Evolutionary conservation across 1,140 invertebrate species (phyloP).

Genomic region (Nephotettix cincticeps): DNA sequence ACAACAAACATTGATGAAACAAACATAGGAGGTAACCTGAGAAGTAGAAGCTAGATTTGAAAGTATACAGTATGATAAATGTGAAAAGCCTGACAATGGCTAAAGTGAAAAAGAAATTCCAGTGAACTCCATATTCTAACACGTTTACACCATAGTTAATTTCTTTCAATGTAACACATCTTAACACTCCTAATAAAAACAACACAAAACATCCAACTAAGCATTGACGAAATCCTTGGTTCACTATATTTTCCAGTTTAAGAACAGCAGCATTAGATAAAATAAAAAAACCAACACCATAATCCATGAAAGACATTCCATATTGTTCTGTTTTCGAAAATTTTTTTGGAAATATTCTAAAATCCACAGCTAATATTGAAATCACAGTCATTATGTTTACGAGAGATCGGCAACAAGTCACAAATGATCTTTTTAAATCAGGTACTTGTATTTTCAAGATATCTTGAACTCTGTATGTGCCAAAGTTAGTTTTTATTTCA

Average conservation of each 20-base stretch:
- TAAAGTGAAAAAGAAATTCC: slow-evolving; percentile 96
- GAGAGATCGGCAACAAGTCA: slow-evolving; percentile 67
- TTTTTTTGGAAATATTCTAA: slow-evolving; percentile 76
- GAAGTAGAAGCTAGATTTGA: background rate
- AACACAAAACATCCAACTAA: slow-evolving; percentile 51
- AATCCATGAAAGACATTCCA: slow-evolving; percentile 93
- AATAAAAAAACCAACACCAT: slow-evolving; percentile 88
- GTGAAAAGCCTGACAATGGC: slow-evolving; percentile 77
- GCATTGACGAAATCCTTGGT: slow-evolving; percentile 35
- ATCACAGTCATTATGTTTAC: slow-evolving; percentile 75
- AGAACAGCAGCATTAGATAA: slow-evolving; percentile 64
- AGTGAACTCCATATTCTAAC: slow-evolving; percentile 92
- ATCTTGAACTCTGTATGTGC: background rate
- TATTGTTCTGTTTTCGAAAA: slow-evolving; percentile 85
- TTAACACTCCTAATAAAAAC: slow-evolving; percentile 66
- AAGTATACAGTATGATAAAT: slow-evolving; percentile 52
- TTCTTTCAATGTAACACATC: slow-evolving; percentile 62
- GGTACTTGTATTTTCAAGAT: slow-evolving; percentile 32
- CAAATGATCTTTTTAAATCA: slow-evolving; percentile 51
- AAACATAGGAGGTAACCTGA: slow-evolving; percentile 55
- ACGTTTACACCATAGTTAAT: slow-evolving; percentile 83
- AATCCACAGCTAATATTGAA: slow-evolving; percentile 92
- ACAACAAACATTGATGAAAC: slow-evolving; percentile 70
- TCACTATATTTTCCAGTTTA: background rate
- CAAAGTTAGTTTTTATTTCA: background rate